Evolutionary conservation across 2,113 vertebrate genomes (phyloP).

Genomic region (Lutjanus erythropterus): DNA sequence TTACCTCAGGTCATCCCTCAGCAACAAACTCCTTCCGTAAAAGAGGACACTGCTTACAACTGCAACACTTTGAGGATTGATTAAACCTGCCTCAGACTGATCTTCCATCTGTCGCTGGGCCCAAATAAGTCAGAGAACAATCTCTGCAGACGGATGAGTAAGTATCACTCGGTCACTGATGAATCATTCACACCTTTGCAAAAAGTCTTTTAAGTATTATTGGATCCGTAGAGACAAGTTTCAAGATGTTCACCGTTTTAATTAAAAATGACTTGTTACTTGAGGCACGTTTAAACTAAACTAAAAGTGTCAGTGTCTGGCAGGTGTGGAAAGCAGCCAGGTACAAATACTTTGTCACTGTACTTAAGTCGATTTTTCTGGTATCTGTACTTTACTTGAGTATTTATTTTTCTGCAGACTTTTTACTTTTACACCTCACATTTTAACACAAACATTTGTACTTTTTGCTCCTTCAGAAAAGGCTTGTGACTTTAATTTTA

Average conservation of each 20-base stretch:
- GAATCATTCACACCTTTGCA: neutral
- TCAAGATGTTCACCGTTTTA: neutral
- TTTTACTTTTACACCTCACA: too few relatives aligned
- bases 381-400: too few relatives aligned
- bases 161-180: neutral
- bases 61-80: slow-evolving; percentile 3
- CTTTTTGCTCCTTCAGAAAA: too few relatives aligned
- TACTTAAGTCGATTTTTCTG: too few relatives aligned
- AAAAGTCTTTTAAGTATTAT: neutral
- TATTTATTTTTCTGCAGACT: too few relatives aligned
- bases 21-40: neutral
- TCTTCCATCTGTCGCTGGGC: slow-evolving; percentile 27
- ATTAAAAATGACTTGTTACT: neutral
- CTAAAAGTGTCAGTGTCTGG: neutral
- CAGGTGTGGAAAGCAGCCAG: too few relatives aligned
- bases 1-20: neutral
- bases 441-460: too few relatives aligned
- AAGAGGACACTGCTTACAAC: neutral
- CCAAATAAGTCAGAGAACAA: slow-evolving; percentile 17
- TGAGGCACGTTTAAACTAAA: neutral
- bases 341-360: too few relatives aligned
- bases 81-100: slow-evolving; percentile 5
- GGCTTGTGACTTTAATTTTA: too few relatives aligned
- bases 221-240: neutral
- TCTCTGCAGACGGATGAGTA: slow-evolving; percentile 8